Evolutionary conservation across 2,113 vertebrate species (phyloP), one percentile per base, ranked within the genome.

Genomic region (Stictonetta naevosa): DNA sequence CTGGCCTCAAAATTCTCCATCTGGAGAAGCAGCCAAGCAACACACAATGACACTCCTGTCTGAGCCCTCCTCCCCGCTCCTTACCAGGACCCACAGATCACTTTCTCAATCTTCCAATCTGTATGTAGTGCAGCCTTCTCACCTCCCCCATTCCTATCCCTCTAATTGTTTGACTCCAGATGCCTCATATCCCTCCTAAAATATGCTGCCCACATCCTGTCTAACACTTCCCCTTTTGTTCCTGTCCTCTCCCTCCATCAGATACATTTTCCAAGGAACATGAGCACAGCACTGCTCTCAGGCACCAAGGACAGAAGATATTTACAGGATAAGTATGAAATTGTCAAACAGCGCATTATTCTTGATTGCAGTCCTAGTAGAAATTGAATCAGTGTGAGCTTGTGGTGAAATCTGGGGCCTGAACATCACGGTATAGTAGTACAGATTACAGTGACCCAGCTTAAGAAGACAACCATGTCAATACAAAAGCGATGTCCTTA

Each of bases 21-120:
- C 59, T 88, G 87, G 84, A 95, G 75, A 93, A 86, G 82, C 68
- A 88, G 38, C 11, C 92, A 94, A 90, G 82, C 87, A 93, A 21
- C 50, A 88, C 71, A 59, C 9, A 85, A 33, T 63, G 66, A 66
- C 69, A 28, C 21, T 73, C 21, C 29, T 84, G n/a, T 85, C 62
- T 58, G 71, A 87, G 40, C 31, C 23, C 48, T 40, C 23, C 20
- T 91, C 19, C 29, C 40, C 0, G 0, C 62, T 91, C 33, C 34
- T 0, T 0, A 34, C 77, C 86, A 79, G 42, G 23, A 91, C 33
- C 8, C 40, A 71, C 17, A 56, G 23, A 26, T 86, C 83, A 67
- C 20, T 83, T 86, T 17, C 20, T 76, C 60, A 60, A 8, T 58
- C 34, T 10, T 84, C 23, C 26, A 48, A 25, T 23, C 34, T 46